phyloP scores from a whole-genome alignment of 2,797 vertebrate species.

The Periparus ater region DNA sequence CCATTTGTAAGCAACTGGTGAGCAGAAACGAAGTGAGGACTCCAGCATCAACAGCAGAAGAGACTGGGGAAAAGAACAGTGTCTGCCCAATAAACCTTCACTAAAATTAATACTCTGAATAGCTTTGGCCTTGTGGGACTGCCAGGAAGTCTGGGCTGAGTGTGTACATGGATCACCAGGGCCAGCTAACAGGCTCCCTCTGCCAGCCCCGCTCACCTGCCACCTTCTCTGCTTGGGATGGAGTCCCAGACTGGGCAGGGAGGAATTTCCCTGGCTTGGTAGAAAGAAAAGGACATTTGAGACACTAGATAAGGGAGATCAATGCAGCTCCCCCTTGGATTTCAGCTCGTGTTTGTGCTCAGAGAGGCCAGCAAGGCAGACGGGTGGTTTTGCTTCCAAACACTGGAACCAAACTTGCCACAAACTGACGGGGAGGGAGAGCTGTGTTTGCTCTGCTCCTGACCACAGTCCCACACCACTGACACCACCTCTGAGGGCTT shows the following conservation, averaged over 20 bases:
- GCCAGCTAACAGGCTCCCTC: not conserved
- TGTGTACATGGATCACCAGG: rapidly evolving
- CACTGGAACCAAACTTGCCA: not conserved
- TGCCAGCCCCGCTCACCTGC: not conserved
- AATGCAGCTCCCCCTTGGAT: not conserved
- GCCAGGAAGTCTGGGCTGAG: not conserved
- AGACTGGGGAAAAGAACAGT: rapidly evolving
- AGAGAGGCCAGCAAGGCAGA: not conserved
- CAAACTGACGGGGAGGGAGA: not conserved
- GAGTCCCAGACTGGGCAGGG: not conserved
- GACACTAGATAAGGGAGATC: not conserved
- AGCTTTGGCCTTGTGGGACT: not conserved
- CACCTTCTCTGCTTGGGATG: not conserved
- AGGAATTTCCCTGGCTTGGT: not conserved
- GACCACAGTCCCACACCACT: not conserved
- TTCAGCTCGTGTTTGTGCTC: not conserved
- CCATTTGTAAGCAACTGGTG: not conserved
- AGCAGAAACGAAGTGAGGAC: not conserved
- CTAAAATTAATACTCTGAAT: not conserved
- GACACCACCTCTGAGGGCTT: not conserved
- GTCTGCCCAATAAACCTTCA: not conserved
- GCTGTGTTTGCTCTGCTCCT: not conserved
- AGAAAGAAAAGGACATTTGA: not conserved
- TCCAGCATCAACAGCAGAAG: not conserved
- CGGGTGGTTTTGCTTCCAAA: not conserved